Percentiles rank a stretch among this genome's conserved stretches.
phyloP scores from a whole-genome alignment of 2,113 vertebrate genomes.

The Coregonus clupeaformis region DNA sequence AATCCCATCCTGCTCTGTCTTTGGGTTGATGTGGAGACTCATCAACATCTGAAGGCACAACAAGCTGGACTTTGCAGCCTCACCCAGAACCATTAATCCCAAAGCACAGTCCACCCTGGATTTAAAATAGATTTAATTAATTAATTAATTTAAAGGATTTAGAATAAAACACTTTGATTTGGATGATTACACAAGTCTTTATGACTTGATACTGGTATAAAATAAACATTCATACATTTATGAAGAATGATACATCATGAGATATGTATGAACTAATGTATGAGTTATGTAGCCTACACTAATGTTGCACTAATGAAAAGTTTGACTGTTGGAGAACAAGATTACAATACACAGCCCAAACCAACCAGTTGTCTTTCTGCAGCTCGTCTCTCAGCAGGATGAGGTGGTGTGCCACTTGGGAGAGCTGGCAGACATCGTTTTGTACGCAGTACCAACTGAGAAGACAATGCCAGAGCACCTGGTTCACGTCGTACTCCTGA shows the following conservation, averaged over 20 bases:
- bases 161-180: too few species aligned
- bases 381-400: constrained; percentile 54
- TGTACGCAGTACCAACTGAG: constrained; percentile 64
- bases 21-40: constrained; percentile 24
- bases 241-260: too few species aligned
- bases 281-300: too few species aligned
- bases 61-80: constrained; percentile 63
- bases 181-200: too few species aligned
- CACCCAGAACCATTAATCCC: constrained; percentile 62
- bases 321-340: too few species aligned
- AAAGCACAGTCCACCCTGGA: constrained; percentile 58
- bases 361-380: constrained; percentile 51
- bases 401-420: constrained; percentile 58
- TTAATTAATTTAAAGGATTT: too few species aligned
- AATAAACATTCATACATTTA: too few species aligned
- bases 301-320: too few species aligned
- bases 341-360: too few species aligned
- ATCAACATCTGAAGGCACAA: constrained; percentile 64
- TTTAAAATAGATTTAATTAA: neutral
- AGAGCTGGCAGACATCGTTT: constrained; percentile 28
- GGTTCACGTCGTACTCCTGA: constrained; percentile 40
- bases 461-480: constrained; percentile 63
- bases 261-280: too few species aligned
- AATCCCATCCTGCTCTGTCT: neutral
- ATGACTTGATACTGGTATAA: too few species aligned